A percentile compares a stretch with the other conserved stretches of the same genome.
phyloP scores from a whole-genome alignment of 2,888 invertebrate genomes.

The Endomychus coccineus region DNA sequence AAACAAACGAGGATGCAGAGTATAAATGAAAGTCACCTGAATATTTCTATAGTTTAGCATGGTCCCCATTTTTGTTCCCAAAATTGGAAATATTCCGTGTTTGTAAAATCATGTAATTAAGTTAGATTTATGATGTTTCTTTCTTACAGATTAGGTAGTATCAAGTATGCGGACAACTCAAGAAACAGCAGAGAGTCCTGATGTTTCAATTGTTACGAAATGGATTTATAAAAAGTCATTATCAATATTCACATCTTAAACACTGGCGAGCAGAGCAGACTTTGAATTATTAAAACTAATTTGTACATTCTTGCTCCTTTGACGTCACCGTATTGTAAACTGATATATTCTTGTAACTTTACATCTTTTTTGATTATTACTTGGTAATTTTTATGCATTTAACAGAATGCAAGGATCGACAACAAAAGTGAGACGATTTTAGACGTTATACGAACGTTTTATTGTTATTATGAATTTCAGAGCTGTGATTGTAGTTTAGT shows the following conservation, averaged over 20 bases:
- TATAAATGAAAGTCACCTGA: too few species aligned
- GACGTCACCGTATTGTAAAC: constrained; percentile 24
- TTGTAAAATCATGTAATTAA: background rate
- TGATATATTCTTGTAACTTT: constrained; percentile 4
- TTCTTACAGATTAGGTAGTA: constrained; percentile 33
- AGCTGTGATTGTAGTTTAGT: constrained; percentile 43
- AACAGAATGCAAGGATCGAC: constrained; percentile 43
- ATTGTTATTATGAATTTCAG: constrained; percentile 29
- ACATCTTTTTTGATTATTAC: constrained; percentile 42
- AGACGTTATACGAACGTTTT: constrained; percentile 40
- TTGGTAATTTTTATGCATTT: constrained; percentile 43
- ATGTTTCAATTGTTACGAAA: too few species aligned
- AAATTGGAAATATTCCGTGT: too few species aligned
- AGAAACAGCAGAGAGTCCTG: constrained; percentile 29
- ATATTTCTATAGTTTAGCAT: too few species aligned
- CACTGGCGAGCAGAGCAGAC: too few species aligned
- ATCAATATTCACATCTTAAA: too few species aligned
- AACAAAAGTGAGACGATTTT: constrained; percentile 47
- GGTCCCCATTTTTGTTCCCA: too few species aligned
- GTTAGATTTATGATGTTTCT: constrained; percentile 8
- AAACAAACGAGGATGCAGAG: too few species aligned
- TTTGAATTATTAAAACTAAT: too few species aligned
- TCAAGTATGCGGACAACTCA: constrained; percentile 29
- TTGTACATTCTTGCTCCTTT: constrained; percentile 18
- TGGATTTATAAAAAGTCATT: too few species aligned